These are phyloP conservation scores for Sipha maydis DNA, from an alignment of 2,888 invertebrate species.

Conservation along the genomic window DNA sequence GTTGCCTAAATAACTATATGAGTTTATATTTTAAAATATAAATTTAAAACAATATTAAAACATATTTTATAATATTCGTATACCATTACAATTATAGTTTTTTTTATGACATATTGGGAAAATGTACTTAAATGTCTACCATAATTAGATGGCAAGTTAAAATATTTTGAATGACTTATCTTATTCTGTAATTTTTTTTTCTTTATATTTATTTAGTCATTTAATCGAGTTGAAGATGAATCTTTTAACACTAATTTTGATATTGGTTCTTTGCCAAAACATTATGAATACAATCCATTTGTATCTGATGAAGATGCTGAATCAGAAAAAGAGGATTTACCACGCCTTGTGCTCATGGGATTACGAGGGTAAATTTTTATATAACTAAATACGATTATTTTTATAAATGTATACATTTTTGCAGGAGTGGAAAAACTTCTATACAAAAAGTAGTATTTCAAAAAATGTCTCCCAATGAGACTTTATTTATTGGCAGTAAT, in stretches of 20 bases:
- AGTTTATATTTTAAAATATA: too few relatives aligned
- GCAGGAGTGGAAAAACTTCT: slow-evolving; percentile 97
- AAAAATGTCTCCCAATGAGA: slow-evolving; percentile 99
- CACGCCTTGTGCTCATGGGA: slow-evolving; percentile 94
- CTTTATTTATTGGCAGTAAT: slow-evolving; percentile 96
- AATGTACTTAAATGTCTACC: too few relatives aligned
- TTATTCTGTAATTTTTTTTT: background rate
- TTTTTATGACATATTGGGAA: too few relatives aligned
- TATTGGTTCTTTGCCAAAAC: slow-evolving; percentile 85
- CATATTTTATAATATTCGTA: too few relatives aligned
- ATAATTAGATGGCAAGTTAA: background rate
- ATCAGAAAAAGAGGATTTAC: slow-evolving; percentile 67
- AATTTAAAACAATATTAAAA: too few relatives aligned
- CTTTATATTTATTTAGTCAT: slow-evolving; percentile 64
- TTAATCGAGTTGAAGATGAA: slow-evolving; percentile 69
- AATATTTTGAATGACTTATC: background rate
- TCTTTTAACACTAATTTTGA: slow-evolving; percentile 70
- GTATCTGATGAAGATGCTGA: slow-evolving; percentile 47
- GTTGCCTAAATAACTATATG: too few relatives aligned
- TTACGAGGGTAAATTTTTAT: slow-evolving; percentile 77
- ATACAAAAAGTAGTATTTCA: slow-evolving; percentile 99
- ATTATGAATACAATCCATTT: slow-evolving; percentile 88
- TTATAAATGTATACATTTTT: slow-evolving; percentile 66
- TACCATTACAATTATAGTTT: too few relatives aligned
- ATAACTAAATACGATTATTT: background rate